phyloP scores from a whole-genome alignment of 2,113 vertebrate species.

The Perognathus longimembris region DNA sequence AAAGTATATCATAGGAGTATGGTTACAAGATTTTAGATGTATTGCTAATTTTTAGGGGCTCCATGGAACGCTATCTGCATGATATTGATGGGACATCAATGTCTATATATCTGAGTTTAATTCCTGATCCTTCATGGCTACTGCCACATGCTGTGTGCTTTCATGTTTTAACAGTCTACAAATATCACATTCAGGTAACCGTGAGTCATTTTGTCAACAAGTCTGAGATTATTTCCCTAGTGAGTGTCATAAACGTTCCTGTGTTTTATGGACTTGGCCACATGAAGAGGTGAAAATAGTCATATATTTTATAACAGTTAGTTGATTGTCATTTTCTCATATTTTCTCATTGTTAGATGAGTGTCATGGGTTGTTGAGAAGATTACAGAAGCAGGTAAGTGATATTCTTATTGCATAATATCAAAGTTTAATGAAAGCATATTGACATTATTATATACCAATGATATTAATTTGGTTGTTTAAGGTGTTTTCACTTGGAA shows the following conservation, averaged over 20 bases:
- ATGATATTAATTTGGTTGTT: not conserved
- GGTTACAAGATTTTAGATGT: too few species aligned
- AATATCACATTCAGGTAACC: not conserved
- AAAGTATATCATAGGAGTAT: too few species aligned
- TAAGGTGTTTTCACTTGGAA: not conserved
- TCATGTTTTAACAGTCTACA: not conserved
- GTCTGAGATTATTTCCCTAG: not conserved
- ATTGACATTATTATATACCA: not conserved
- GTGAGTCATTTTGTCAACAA: not conserved
- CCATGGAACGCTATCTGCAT: too few species aligned
- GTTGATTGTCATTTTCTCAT: not conserved
- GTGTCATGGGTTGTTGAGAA: too few species aligned
- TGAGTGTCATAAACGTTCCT: not conserved
- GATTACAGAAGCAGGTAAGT: not conserved
- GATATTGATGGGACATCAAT: too few species aligned
- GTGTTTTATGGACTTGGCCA: not conserved
- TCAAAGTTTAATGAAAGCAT: too few species aligned
- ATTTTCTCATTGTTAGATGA: not conserved
- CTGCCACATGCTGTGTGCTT: not conserved
- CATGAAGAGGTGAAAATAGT: not conserved
- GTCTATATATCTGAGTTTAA: not conserved
- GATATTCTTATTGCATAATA: not conserved
- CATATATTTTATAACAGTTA: not conserved
- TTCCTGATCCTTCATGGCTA: too few species aligned
- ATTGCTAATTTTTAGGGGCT: too few species aligned